phyloP scores from a whole-genome alignment of 2,113 vertebrate species.

The Myxocyprinus asiaticus region DNA sequence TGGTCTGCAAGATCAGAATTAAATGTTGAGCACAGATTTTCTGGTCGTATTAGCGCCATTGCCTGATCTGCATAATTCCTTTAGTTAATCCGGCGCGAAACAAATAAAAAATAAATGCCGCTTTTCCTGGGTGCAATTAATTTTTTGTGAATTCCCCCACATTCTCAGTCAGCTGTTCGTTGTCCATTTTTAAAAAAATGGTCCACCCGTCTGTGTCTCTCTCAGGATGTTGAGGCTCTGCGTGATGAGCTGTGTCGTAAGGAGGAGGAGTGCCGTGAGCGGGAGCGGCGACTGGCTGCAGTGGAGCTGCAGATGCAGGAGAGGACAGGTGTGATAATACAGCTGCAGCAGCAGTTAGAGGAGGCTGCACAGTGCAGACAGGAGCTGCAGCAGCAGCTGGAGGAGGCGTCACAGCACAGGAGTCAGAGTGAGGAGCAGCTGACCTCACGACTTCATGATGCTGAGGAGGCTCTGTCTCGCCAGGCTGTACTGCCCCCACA shows the following conservation, averaged over 20 bases:
- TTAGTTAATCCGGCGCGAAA: no score
- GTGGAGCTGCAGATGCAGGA: conserved; percentile 81
- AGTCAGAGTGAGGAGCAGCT: conserved; percentile 80
- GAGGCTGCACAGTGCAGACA: conserved; percentile 73
- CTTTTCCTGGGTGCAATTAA: no score
- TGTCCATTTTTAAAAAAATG: no score
- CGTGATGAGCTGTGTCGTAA: conserved; percentile 60
- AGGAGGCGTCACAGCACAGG: conserved; percentile 78
- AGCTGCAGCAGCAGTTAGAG: conserved; percentile 82
- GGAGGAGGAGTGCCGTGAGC: conserved; percentile 76
- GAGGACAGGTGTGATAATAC: conserved; percentile 64
- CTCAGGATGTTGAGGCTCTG: conserved; percentile 61
- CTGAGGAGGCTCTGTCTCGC: conserved; percentile 80
- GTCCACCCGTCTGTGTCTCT: not conserved
- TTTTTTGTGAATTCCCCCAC: no score
- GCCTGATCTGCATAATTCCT: no score
- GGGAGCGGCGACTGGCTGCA: conserved; percentile 73
- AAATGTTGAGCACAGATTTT: no score
- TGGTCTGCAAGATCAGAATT: no score
- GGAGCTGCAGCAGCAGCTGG: conserved; percentile 72
- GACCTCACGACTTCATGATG: conserved; percentile 77
- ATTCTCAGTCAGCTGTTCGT: not conserved
- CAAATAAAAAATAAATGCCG: no score
- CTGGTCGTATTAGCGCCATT: no score
- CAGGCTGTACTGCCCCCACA: conserved; percentile 77